Evolutionary conservation across 2,888 invertebrate genomes (phyloP), one percentile per base, ranked within the genome.

Genomic region (Drosophila formosana): DNA sequence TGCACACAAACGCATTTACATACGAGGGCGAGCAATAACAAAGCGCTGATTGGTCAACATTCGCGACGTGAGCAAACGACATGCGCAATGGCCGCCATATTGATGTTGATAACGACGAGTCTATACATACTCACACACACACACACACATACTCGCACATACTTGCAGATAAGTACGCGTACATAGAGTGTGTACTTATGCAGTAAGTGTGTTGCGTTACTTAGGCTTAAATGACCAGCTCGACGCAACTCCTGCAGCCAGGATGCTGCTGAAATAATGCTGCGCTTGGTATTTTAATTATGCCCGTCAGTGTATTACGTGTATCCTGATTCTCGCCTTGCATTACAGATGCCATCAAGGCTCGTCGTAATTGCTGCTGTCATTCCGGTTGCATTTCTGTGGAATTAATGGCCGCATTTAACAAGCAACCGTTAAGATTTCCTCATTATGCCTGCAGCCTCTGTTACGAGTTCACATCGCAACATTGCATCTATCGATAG

Each of bases 51-150:
- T 90, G 90, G 90, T 62, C 79, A 75, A 66, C 45, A 25, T 13
- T 18, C 18, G 43, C 53, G 23, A 30, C 43, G 58, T 23, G 46
- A 23, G 25, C 66, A 66, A 37, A 13, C 66, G 80, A 72, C 91
- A 84, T 90, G 90, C 90, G 90, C 90, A 91, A 80, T 90, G 87
- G 82, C 70, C 90, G 90, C 91, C 90, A 90, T 90, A 85, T 88
- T 81, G 75, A 69, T 83, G 79, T 58, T 60, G 64, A 64, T 67
- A 67, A 56, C 61, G 30, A 64, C 25, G 61, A 43, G 49, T 53
- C 55, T 26, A 52, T 61, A 37, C 50, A 41, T 30, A 70, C 18
- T 58, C 23, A 61, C 34, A 52, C 25, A 43, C 43, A 37, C 3
- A 37, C n/a, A 34, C 18, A 18, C 18, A 37, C 50, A 41, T 30